Evolutionary conservation across 2,888 invertebrate species (phyloP).

Genomic region (Gastracanthus pulcherrimus): DNA sequence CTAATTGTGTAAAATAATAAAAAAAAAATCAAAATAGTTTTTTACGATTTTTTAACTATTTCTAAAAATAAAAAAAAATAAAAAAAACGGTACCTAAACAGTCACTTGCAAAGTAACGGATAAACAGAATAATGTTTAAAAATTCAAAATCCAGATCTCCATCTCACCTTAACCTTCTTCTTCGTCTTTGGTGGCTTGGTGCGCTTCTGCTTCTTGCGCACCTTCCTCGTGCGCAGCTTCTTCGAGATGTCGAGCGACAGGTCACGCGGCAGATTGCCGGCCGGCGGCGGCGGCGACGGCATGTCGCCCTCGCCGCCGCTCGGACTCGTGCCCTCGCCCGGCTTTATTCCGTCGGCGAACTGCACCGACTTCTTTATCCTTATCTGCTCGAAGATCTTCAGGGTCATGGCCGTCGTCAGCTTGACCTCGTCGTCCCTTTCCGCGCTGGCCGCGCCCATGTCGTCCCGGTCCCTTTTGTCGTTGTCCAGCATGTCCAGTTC

Average conservation of each 20-base stretch:
- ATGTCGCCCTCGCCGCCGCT: slow-evolving; percentile 81
- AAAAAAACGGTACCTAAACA: too few species aligned
- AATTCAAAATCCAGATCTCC: too few species aligned
- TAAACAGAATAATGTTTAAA: too few species aligned
- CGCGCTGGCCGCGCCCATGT: slow-evolving; percentile 46
- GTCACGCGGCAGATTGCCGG: slow-evolving; percentile 59
- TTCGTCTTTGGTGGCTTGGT: slow-evolving; percentile 79
- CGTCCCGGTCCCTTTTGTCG: slow-evolving; percentile 61
- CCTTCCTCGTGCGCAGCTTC: slow-evolving; percentile 71
- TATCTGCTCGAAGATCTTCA: slow-evolving; percentile 40
- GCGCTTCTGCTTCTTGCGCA: slow-evolving; percentile 79
- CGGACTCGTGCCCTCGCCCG: slow-evolving; percentile 81
- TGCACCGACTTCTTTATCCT: slow-evolving; percentile 78
- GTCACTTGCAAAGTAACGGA: too few species aligned
- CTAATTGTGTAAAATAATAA: too few species aligned
- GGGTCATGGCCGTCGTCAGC: neutral
- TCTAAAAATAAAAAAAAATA: too few species aligned
- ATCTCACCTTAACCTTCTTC: slow-evolving; percentile 79
- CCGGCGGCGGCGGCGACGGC: slow-evolving; percentile 81
- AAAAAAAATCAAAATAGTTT: too few species aligned
- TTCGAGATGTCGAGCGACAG: slow-evolving; percentile 64
- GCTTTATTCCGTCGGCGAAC: slow-evolving; percentile 82
- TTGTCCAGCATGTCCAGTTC: slow-evolving; percentile 58
- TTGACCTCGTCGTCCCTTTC: slow-evolving; percentile 50
- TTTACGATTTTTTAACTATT: too few species aligned